Evolutionary conservation across 2,113 vertebrate species (phyloP).

Genomic region (Argyrosomus japonicus): DNA sequence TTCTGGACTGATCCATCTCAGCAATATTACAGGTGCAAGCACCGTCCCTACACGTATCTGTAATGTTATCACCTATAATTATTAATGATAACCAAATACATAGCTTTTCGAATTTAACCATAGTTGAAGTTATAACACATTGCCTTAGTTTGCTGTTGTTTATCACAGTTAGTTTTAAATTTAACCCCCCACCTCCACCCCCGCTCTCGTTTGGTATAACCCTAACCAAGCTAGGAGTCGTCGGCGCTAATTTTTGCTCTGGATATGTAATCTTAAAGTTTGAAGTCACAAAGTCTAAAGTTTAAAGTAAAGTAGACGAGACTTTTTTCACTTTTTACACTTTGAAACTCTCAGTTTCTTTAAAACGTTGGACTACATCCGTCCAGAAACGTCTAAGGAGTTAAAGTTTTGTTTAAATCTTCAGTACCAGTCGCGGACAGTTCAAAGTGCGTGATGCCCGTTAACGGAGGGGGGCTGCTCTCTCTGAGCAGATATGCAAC

Average conservation of each 20-base stretch:
- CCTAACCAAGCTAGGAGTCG: slow-evolving; percentile 45
- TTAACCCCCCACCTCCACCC: neutral
- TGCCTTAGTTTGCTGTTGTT: neutral
- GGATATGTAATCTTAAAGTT: slow-evolving; percentile 14
- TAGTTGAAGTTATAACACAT: accelerated
- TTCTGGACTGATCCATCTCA: slow-evolving; percentile 64
- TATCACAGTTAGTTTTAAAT: neutral
- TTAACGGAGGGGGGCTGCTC: slow-evolving; percentile 73
- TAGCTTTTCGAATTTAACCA: accelerated
- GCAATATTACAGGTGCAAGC: neutral
- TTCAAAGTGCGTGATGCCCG: slow-evolving; percentile 82
- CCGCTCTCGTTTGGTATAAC: slow-evolving; percentile 47
- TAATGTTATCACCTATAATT: neutral
- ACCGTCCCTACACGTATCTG: accelerated
- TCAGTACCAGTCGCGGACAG: slow-evolving; percentile 39
- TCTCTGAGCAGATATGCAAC: slow-evolving; percentile 71
- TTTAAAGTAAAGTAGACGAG: neutral
- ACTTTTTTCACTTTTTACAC: neutral
- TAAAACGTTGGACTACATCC: neutral
- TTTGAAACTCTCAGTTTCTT: neutral
- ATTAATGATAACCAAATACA: too few relatives aligned
- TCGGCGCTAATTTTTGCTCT: slow-evolving; percentile 58
- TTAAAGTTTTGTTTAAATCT: slow-evolving; percentile 9
- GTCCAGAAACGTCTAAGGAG: neutral
- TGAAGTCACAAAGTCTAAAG: neutral